Evolutionary conservation across 92 coral and sea anemone species (phyloP).

Genomic region (Chrysogorgia sp.): DNA sequence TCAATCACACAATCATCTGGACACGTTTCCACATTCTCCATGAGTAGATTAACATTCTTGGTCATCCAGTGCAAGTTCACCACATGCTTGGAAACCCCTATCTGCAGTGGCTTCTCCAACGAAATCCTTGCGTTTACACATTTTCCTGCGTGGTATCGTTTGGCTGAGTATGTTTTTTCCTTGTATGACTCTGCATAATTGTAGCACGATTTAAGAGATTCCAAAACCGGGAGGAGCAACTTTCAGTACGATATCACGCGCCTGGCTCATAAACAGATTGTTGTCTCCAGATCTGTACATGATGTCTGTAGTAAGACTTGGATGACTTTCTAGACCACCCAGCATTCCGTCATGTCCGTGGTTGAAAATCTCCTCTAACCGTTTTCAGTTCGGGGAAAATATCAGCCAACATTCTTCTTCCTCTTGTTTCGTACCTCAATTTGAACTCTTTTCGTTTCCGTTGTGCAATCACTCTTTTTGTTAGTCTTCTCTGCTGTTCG

Average conservation of each 20-base stretch:
- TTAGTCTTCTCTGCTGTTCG: conserved; percentile 10
- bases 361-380: conserved; percentile 41
- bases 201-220: conserved; percentile 50
- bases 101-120: conserved; percentile 33
- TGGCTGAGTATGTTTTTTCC: conserved; percentile 26
- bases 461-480: neutral
- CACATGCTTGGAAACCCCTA: conserved; percentile 32
- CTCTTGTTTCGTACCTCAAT: conserved; percentile 18
- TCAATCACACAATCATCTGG: conserved; percentile 39
- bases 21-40: conserved; percentile 11
- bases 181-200: conserved; percentile 46
- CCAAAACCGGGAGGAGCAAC: conserved; percentile 38
- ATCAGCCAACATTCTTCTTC: conserved; percentile 15
- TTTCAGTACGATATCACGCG: conserved; percentile 33
- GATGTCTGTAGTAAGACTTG: conserved; percentile 42
- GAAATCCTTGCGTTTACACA: conserved; percentile 36
- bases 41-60: conserved; percentile 35
- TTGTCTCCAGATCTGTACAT: conserved; percentile 24
- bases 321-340: conserved; percentile 54
- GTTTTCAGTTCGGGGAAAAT: conserved; percentile 21
- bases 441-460: conserved; percentile 10
- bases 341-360: conserved; percentile 10
- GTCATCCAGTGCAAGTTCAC: conserved; percentile 55
- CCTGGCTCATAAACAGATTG: conserved; percentile 41
- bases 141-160: conserved; percentile 46